Percentiles rank a stretch among this genome's conserved stretches.
Evolutionary conservation across 2,888 invertebrate genomes (phyloP).

Genomic region (Antitype chi): DNA sequence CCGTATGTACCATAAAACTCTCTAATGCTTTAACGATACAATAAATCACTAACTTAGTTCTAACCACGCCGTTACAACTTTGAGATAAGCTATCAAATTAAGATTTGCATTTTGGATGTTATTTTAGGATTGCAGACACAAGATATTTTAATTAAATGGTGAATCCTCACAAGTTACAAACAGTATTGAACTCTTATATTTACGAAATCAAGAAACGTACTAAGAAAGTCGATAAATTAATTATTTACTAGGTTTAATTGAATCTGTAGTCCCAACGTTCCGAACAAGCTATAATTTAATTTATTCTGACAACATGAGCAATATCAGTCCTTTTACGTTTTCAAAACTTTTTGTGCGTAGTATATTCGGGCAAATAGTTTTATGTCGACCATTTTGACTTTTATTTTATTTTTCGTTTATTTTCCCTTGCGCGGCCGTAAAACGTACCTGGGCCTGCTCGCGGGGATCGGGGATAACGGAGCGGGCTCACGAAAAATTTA

Average conservation of each 20-base stretch:
- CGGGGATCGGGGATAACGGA: constrained; percentile 89
- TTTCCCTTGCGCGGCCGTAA: constrained; percentile 90
- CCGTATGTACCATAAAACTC: constrained; percentile 76
- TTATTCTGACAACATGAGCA: constrained; percentile 71
- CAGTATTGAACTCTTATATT: background rate
- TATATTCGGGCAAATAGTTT: constrained; percentile 88
- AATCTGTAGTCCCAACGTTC: constrained; percentile 30
- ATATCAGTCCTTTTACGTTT: constrained; percentile 76
- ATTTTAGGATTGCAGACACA: constrained; percentile 32
- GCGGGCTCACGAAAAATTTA: constrained; percentile 90
- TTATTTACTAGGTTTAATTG: constrained; percentile 42
- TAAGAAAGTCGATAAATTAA: constrained; percentile 18
- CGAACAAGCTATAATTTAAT: constrained; percentile 63
- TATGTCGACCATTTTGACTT: constrained; percentile 90
- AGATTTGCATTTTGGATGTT: constrained; percentile 53
- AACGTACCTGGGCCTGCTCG: constrained; percentile 89
- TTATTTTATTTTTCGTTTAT: constrained; percentile 91
- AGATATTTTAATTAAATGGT: constrained; percentile 19
- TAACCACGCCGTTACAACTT: constrained; percentile 59
- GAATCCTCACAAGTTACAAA: constrained; percentile 5
- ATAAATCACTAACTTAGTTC: constrained; percentile 71
- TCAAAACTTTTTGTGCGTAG: constrained; percentile 80
- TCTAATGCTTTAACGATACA: constrained; percentile 74
- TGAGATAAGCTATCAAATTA: constrained; percentile 59
- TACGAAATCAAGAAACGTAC: constrained; percentile 6